Evolutionary conservation across 1,140 invertebrate genomes (phyloP).

Genomic region (Leptonema lineaticorne): DNA sequence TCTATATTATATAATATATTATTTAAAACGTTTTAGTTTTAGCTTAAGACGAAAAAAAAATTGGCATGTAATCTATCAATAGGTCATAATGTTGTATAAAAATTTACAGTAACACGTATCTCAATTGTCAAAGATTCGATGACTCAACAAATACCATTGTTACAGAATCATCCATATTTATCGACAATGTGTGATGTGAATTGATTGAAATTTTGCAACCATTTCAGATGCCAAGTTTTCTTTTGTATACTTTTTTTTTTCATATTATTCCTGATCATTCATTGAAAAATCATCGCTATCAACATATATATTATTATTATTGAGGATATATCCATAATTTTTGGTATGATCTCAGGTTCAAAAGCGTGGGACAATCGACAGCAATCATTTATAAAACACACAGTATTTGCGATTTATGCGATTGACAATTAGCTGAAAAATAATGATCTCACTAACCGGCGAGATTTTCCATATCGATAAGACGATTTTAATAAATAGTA

Average conservation of each 20-base stretch:
- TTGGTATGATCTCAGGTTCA: no score
- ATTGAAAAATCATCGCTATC: no score
- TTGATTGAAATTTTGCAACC: conserved; percentile 20
- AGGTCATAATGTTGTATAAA: not conserved
- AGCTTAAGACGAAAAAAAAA: not conserved
- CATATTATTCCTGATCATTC: not conserved
- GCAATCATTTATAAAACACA: not conserved
- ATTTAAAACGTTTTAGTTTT: no score
- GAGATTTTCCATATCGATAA: not conserved
- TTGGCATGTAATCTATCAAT: no score
- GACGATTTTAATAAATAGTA: not conserved
- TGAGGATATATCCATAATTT: no score
- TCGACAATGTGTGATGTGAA: conserved; percentile 27
- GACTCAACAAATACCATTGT: conserved; percentile 25
- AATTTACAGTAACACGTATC: not conserved
- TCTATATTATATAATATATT: no score
- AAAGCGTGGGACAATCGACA: conserved; percentile 11
- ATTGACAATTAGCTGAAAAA: no score
- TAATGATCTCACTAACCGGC: no score
- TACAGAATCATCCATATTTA: conserved; percentile 31
- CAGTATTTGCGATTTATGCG: no score
- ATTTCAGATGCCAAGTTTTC: not conserved
- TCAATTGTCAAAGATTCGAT: not conserved
- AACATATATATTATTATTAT: no score
- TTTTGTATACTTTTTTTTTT: conserved; percentile 10